Evolutionary conservation across 2,888 invertebrate genomes (phyloP).

Genomic region (Lithophane leautieri): DNA sequence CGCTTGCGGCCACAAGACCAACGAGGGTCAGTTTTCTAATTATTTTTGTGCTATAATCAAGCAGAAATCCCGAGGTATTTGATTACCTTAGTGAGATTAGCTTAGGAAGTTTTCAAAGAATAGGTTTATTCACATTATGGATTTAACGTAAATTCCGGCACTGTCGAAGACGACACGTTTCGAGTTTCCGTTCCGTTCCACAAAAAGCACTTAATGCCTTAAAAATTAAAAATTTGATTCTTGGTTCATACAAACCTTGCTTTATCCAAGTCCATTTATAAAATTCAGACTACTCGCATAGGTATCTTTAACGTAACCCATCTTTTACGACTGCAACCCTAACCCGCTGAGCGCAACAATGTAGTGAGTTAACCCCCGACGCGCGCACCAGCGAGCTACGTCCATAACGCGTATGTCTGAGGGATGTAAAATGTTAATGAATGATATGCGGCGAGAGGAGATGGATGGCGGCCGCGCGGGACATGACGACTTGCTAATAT

Average conservation of each 20-base stretch:
- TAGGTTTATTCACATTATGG: too few relatives aligned
- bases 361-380: constrained; percentile 41
- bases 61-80: background rate
- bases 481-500: constrained; percentile 48
- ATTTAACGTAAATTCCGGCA: background rate
- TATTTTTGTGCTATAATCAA: background rate
- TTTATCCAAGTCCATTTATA: constrained; percentile 2
- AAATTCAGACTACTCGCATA: background rate
- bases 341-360: constrained; percentile 35
- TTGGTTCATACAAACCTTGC: background rate
- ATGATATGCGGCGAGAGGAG: constrained; percentile 50
- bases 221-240: background rate
- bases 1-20: too few relatives aligned
- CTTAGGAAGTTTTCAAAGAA: background rate
- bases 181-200: too few relatives aligned
- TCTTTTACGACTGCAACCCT: constrained; percentile 27
- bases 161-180: background rate
- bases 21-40: too few relatives aligned
- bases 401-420: constrained; percentile 30
- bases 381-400: constrained; percentile 13
- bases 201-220: background rate
- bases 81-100: background rate
- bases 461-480: constrained; percentile 49
- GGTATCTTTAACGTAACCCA: constrained; percentile 12
- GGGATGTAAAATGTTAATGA: constrained; percentile 65